Evolutionary conservation across 2,888 invertebrate species (phyloP).

Genomic region (Tipula confusa): DNA sequence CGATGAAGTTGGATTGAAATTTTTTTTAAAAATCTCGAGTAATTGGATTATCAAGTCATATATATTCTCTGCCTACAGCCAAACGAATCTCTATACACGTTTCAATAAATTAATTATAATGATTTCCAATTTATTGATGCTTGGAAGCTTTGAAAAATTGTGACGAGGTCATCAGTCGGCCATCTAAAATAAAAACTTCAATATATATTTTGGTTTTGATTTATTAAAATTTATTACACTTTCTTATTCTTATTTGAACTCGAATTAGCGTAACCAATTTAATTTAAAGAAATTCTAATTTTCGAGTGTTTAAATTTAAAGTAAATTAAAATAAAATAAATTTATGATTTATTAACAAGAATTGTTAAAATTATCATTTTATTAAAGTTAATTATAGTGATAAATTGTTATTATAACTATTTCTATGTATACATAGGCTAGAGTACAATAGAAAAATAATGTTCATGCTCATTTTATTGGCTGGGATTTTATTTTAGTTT

Average conservation of each 20-base stretch:
- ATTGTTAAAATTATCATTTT: not conserved
- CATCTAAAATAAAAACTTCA: not conserved
- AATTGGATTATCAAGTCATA: not conserved
- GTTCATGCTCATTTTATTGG: not conserved
- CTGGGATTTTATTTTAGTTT: not conserved
- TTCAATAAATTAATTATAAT: not conserved
- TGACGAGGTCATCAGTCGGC: not conserved
- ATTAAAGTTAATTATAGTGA: not conserved
- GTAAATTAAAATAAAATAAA: not conserved
- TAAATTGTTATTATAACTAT: not conserved
- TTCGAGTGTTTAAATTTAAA: no score
- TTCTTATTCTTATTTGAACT: not conserved
- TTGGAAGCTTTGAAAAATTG: not conserved
- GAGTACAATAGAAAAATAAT: not conserved
- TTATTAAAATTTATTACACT: constrained; percentile 25
- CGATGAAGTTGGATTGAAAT: not conserved
- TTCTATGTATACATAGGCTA: no score
- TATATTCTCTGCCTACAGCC: not conserved
- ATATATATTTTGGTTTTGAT: not conserved
- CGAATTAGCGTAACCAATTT: not conserved
- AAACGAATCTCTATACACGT: not conserved
- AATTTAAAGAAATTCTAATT: not conserved
- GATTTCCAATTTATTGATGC: not conserved
- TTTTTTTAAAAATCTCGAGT: not conserved
- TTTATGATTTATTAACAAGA: not conserved